Base-by-base conservation (phyloP, 2,888 invertebrate species). In the Nomada goodeniana region DNA sequence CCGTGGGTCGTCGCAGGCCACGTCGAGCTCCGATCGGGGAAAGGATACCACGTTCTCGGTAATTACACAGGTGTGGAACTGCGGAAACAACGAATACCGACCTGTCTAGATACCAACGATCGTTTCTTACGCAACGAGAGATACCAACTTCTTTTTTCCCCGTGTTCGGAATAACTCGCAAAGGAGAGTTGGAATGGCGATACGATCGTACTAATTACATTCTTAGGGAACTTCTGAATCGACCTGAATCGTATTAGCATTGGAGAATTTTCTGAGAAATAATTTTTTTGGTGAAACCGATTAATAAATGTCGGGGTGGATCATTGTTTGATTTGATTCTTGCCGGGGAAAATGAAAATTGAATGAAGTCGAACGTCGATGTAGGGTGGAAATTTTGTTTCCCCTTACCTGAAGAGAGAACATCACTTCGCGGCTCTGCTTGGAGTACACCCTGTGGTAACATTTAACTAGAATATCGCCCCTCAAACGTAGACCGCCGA, bases 21-120 rank as follows among this genome's bases (percentile, higher is more conserved):
- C 96, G 94, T 98, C 98, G 88, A 98, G 95, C 92, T 98, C 98
- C 91, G 96, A 96, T 92, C 97, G 96, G 80, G 96, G 96, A 95
- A 98, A 98, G 90, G 96, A 96, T 74, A 98, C 96, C 82, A 97
- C 97, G 94, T 97, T 96, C 93, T 97, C 97, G 64, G 97, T 96
- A 86, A 98, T 97, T 72, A 98, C 98, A 94, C 98, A 98, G 5
- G 98, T 98, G 95, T 98, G 98, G 95, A 98, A 98, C 96, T 98
- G 97, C 13, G 60, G 60, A 70, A 79, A 83, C 65, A 63, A 65
- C 67, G 42, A 69, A 60, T 29, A 29, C 63, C 9, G 70, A 78
- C 67, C 65, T 50, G 20, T 68, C 26, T 29, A 60, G 44, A 74
- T 69, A 76, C 15, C 42, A 52, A 59, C 52, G 55, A 63, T 63